Evolutionary conservation across 2,113 vertebrate species (phyloP), one percentile per base, ranked within the genome.

Genomic region (Zosterops japonicus): DNA sequence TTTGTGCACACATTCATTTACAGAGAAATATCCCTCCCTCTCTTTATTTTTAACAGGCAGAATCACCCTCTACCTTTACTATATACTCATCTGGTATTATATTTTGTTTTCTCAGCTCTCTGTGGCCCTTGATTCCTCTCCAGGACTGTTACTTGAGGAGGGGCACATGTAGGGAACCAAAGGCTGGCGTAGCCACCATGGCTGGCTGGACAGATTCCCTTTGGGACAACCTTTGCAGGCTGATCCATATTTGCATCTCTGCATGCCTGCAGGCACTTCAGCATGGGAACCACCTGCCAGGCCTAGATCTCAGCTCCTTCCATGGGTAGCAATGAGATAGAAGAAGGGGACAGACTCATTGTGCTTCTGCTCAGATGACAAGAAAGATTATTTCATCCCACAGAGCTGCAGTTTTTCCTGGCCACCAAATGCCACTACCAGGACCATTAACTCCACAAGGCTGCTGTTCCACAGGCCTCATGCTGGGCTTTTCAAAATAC

Each of bases 261-360:
- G 41, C 3, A 3, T 1, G 50, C 70, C 84, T 63, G 64, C 67
- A 85, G 76, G 87, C 49, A 36, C 52, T 53, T 65, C 71, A 64
- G 87, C 60, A 61, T 69, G 68, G 67, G 81, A 96, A 92, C 69
- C 63, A 70, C 36, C 52, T 49, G 31, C 80, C 44, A 14, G 83
- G 55, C 31, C 29, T 16, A 7, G 41, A 55, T 76, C 94, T 81
- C 69, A 93, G 44, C 74, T 71, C 16, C 49, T 69, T 68, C 75
- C 46, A 22, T 0, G 0, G 9, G 50, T 36, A 91, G 50, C 55
- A 74, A 8, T 6, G 36, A n/a, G 63, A 67, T 2, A 50, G 25
- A 49, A 68, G 68, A 74, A 71, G 39, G 11, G 33, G 33, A 44
- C 53, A 16, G 55, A 49, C 22, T 59, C 4, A 0, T 8, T 3